Evolutionary conservation across 2,113 vertebrate species (phyloP).

Genomic region (Toxostoma redivivum): DNA sequence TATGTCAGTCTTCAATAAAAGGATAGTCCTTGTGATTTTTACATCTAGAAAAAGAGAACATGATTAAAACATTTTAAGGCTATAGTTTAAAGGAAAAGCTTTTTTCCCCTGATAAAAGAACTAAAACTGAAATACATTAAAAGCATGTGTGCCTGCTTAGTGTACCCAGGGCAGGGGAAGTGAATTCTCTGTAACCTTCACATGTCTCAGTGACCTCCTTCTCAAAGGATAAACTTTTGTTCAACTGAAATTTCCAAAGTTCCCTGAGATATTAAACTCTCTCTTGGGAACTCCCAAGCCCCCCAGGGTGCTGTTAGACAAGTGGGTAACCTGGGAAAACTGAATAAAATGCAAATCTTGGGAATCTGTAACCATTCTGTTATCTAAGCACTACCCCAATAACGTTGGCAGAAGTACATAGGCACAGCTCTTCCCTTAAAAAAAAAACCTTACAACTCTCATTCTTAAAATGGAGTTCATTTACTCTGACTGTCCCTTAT

Average conservation of each 20-base stretch:
- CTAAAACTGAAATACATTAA: background rate
- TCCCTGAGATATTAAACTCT: accelerated
- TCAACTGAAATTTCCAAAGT: background rate
- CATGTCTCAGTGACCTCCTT: accelerated
- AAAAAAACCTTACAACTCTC: background rate
- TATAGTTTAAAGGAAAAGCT: background rate
- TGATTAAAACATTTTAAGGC: background rate
- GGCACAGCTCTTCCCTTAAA: background rate
- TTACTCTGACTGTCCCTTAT: background rate
- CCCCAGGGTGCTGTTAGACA: accelerated
- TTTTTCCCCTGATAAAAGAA: background rate
- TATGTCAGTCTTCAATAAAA: background rate
- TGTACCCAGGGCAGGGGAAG: background rate
- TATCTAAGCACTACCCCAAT: background rate
- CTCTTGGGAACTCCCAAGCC: background rate
- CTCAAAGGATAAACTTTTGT: background rate
- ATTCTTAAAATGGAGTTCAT: slow-evolving; percentile 12
- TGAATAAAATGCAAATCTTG: background rate
- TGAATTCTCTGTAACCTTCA: background rate
- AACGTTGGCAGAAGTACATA: background rate
- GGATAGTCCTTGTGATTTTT: background rate
- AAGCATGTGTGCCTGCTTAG: accelerated
- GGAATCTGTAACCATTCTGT: background rate
- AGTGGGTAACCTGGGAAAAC: background rate
- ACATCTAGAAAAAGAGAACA: background rate